Conservation (phyloP, 2,113 vertebrate genomes). For the Bubalus kerabau region DNA sequence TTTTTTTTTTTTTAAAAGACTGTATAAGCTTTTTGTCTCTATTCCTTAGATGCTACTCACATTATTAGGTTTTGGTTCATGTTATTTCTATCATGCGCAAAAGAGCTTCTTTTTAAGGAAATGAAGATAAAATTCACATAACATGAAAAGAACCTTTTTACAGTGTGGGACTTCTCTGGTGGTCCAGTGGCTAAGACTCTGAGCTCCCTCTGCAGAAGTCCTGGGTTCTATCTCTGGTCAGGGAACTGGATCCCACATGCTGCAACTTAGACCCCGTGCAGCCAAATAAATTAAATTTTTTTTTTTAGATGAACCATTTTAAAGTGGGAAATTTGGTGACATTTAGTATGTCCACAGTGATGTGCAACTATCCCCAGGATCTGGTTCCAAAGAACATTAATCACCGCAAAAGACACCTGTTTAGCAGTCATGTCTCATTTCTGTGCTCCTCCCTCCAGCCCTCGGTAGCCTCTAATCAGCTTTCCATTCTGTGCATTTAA, state of each 20-base stretch:
- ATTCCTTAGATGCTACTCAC: not conserved
- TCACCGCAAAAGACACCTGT: accelerated
- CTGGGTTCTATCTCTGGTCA: not conserved
- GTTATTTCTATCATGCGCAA: not conserved
- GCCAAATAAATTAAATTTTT: not conserved
- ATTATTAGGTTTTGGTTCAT: not conserved
- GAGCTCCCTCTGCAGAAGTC: not conserved
- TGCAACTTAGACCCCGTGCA: not conserved
- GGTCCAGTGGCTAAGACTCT: not conserved
- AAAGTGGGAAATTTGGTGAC: not conserved
- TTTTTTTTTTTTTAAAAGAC: not conserved
- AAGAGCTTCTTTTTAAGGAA: not conserved
- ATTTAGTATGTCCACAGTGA: not conserved
- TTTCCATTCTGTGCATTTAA: not conserved
- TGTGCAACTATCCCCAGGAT: no score
- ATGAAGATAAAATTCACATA: not conserved
- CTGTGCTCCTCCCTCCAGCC: not conserved
- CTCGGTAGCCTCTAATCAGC: not conserved
- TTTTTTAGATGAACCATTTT: not conserved
- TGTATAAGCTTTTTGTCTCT: not conserved
- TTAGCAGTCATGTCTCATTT: not conserved
- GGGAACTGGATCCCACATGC: not conserved
- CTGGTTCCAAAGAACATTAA: not conserved
- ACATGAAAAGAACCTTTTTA: not conserved
- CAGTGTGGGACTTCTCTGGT: not conserved